A percentile compares a stretch with the other conserved stretches of the same genome.
phyloP scores from a whole-genome alignment of 2,797 vertebrate species.

The Paedocypris micromegethes region DNA sequence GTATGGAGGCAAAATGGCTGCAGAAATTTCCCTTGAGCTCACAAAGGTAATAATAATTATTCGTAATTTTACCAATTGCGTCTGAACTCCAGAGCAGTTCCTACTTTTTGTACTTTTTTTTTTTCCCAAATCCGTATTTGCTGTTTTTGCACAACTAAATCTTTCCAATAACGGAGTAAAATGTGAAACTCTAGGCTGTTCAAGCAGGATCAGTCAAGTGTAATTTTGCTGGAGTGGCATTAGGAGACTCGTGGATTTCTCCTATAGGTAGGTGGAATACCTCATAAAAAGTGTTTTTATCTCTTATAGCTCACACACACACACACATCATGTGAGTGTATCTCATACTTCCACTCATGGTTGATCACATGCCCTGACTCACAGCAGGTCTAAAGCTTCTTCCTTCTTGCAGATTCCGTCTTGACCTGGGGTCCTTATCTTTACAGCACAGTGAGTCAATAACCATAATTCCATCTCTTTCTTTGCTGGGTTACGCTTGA shows the following conservation, averaged over 20 bases:
- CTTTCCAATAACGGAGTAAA: neutral
- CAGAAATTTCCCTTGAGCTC: constrained; percentile 79
- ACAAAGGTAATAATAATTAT: constrained; percentile 65
- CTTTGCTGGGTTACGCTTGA: neutral
- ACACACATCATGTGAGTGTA: too few relatives aligned
- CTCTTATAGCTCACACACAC: too few relatives aligned
- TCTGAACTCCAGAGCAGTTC: neutral
- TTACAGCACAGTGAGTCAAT: constrained; percentile 84
- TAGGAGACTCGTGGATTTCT: constrained; percentile 97
- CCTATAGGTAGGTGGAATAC: constrained; percentile 75
- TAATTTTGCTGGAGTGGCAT: constrained; percentile 85
- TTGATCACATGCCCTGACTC: neutral
- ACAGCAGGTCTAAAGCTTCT: neutral
- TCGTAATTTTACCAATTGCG: too few relatives aligned
- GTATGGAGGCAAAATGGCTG: constrained; percentile 96
- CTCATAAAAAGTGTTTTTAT: neutral
- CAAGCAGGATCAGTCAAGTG: constrained; percentile 74
- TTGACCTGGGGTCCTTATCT: constrained; percentile 94
- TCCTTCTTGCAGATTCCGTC: constrained; percentile 79
- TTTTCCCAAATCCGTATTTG: neutral
- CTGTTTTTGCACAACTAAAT: neutral
- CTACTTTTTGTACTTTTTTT: neutral
- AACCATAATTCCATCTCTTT: neutral
- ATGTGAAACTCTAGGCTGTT: constrained; percentile 66
- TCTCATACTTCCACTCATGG: neutral